phyloP scores from a whole-genome alignment of 2,113 vertebrate species.

The Gallinago media region DNA sequence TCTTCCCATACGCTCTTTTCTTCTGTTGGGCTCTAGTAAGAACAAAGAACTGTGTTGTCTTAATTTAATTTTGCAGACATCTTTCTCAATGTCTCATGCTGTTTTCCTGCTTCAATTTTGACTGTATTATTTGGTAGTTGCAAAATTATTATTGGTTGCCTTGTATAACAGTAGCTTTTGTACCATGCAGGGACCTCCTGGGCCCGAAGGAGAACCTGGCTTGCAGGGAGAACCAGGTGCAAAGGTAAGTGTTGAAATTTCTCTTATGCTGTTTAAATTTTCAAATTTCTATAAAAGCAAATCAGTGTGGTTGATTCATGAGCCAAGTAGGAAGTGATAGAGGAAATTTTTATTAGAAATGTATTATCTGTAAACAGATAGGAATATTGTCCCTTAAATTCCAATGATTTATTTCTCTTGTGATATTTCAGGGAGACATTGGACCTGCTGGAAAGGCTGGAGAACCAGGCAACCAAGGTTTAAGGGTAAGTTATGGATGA shows the following conservation, averaged over 20 bases:
- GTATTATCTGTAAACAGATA: neutral
- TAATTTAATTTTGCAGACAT: neutral
- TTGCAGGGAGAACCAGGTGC: slow-evolving; percentile 87
- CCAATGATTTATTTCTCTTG: neutral
- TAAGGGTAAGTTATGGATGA: slow-evolving; percentile 80
- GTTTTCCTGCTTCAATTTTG: neutral
- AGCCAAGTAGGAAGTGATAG: neutral
- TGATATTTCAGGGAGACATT: slow-evolving; percentile 81
- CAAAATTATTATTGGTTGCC: neutral
- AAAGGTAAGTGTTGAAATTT: slow-evolving; percentile 80
- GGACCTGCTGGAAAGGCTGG: slow-evolving; percentile 83
- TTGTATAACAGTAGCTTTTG: neutral
- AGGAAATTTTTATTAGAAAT: neutral
- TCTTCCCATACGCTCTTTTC: neutral
- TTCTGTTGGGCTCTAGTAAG: neutral
- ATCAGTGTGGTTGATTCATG: neutral
- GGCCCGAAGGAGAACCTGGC: slow-evolving; percentile 89
- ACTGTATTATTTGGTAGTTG: neutral
- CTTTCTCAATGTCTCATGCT: neutral
- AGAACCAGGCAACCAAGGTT: slow-evolving; percentile 84
- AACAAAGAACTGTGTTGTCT: neutral
- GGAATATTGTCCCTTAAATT: neutral
- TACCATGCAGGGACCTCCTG: slow-evolving; percentile 84
- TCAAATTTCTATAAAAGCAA: neutral
- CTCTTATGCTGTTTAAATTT: neutral